These are phyloP conservation scores for Agrochola litura DNA, from an alignment of 2,888 invertebrate genomes.

Conservation along the genomic window DNA sequence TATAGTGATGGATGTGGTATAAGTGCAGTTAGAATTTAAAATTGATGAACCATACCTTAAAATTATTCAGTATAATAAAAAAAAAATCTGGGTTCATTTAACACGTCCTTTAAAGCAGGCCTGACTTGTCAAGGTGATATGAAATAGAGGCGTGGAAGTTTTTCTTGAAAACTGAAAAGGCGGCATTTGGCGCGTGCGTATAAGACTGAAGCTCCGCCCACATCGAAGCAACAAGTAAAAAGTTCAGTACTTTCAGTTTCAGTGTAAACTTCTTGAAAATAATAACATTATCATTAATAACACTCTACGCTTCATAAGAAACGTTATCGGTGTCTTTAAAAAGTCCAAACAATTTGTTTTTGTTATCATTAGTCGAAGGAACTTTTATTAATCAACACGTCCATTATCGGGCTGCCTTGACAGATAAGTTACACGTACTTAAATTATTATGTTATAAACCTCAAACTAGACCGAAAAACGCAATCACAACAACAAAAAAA, in stretches of 20 bases:
- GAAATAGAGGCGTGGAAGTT: constrained; percentile 44
- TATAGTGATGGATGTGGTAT: constrained; percentile 4
- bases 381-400: constrained; percentile 54
- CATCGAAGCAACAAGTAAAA: constrained; percentile 80
- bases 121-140: background rate
- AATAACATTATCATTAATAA: constrained; percentile 44
- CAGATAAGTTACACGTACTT: constrained; percentile 55
- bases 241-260: constrained; percentile 31
- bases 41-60: background rate
- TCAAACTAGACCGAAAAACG: constrained; percentile 38
- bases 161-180: constrained; percentile 62
- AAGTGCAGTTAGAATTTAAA: background rate
- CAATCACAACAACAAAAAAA: constrained; percentile 26
- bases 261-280: constrained; percentile 31
- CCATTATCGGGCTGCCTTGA: constrained; percentile 51
- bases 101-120: background rate
- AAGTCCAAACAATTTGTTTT: constrained; percentile 53
- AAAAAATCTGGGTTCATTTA: too few species aligned
- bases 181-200: constrained; percentile 80
- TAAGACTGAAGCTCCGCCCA: constrained; percentile 79
- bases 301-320: constrained; percentile 34
- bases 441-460: constrained; percentile 43
- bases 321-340: constrained; percentile 59
- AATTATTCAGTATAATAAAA: too few species aligned
- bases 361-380: constrained; percentile 54